phyloP scores from a whole-genome alignment of 1,140 invertebrate genomes.

The Ceratina calcarata region DNA sequence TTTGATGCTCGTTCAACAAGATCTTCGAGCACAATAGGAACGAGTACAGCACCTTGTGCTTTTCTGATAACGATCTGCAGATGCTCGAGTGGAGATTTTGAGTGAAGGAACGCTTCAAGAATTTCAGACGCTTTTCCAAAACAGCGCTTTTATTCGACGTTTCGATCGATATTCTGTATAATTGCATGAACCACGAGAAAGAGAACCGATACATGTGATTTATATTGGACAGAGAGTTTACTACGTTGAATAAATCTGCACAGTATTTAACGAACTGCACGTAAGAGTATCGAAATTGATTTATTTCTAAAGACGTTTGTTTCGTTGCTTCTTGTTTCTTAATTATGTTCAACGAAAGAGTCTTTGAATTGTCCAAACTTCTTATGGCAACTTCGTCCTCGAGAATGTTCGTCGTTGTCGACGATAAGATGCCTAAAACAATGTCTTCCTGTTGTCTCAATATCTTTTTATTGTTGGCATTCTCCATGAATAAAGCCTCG shows the following conservation, averaged over 20 bases:
- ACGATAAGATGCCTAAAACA: conserved; percentile 85
- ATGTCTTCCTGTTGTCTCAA: conserved; percentile 87
- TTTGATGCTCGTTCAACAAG: conserved; percentile 77
- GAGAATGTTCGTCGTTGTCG: conserved; percentile 85
- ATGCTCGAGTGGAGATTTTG: conserved; percentile 85
- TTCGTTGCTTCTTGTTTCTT: conserved; percentile 82
- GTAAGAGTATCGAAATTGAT: conserved; percentile 83
- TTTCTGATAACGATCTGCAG: conserved; percentile 85
- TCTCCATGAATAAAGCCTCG: conserved; percentile 83
- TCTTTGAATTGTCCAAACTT: conserved; percentile 85
- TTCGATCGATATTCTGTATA: conserved; percentile 85
- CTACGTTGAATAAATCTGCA: conserved; percentile 84
- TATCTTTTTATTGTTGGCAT: conserved; percentile 83
- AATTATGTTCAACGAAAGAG: conserved; percentile 82
- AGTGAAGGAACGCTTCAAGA: conserved; percentile 83
- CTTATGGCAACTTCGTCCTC: conserved; percentile 88
- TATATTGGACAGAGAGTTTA: conserved; percentile 84
- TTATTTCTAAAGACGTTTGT: conserved; percentile 77
- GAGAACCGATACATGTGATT: conserved; percentile 89
- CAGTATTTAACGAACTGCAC: conserved; percentile 84
- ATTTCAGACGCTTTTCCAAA: conserved; percentile 80
- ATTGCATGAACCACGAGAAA: conserved; percentile 85
- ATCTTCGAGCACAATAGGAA: conserved; percentile 83
- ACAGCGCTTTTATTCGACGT: conserved; percentile 82
- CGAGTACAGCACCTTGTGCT: conserved; percentile 86